Evolutionary conservation across 1,140 invertebrate genomes (phyloP), one percentile per base, ranked within the genome.

Genomic region (Ctenoplectra terminalis): DNA sequence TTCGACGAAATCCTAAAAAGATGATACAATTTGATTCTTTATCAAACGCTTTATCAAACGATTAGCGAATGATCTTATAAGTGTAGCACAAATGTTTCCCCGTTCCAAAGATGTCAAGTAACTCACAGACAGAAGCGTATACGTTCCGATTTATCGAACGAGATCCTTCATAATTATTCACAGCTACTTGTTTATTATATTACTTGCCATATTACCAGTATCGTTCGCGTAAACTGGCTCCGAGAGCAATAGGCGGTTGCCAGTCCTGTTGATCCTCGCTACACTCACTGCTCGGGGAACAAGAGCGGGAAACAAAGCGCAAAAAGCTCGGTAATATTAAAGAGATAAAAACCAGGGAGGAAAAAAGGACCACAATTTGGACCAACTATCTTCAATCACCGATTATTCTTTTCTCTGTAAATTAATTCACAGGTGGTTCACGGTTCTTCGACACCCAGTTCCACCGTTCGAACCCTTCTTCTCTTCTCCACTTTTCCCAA

Each of bases 401-500:
- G 43, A n/a, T 48, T 46, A 8, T 20, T 20, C 15, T 31, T n/a
- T n/a, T 69, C 34, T 56, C 23, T 20, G 8, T 31, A 71, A 26
- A 46, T 56, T 34, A 0, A 61, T 76, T 86, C 69, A 67, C 85
- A 75, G 74, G 70, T 82, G 74, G 84, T 69, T 69, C 58, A 15
- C 63, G 46, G 56, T 76, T 15, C 9, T 20, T 66, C 48, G 63
- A 6, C 20, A 11, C 58, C 64, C 56, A 23, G 23, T 31, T 34
- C 1, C n/a, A n/a, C 40, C 40, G 23, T 73, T 17, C 60, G 31
- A 56, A 40, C 60, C 46, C 34, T 7, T 50, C 43, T 7, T 15
- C 4, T 50, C 29, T 6, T 15, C 17, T 17, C 8, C 50, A 37
- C 50, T n/a, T 4, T 37, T 8, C 8, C 31, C 20, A 0, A 26